Base-by-base conservation (phyloP, 1,140 invertebrate genomes). In the Hermetia illucens region DNA sequence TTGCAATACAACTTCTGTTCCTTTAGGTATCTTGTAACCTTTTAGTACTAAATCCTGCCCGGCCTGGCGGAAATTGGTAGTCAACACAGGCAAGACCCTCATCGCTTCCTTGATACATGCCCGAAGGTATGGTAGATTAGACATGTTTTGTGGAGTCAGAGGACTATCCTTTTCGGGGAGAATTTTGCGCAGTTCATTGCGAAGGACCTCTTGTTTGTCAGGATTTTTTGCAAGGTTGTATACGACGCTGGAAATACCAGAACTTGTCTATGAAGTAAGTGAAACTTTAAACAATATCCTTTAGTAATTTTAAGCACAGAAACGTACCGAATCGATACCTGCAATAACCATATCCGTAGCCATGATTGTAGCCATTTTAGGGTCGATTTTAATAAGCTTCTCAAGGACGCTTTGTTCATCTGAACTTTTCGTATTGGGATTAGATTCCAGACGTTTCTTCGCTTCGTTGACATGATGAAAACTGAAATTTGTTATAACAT, bases 321-420 rank as follows among this genome's bases (percentile, higher is more conserved):
- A n/a, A n/a, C n/a, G n/a, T n/a, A 79, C 76, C 41, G 79, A 84
- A 56, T 85, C 81, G 27, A 83, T 70, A 24, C 80, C 81, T 16
- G 77, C 79, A 24, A 79, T 63, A 22, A 85, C 45, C 68, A 80
- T 75, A 51, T 85, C 81, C 40, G 71, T 62, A 5, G 76, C 71
- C 69, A 85, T 77, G 3, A 71, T 62, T 12, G 64, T 47, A 0
- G 74, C 75, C 5, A 69, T 56, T 49, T 68, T 62, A 41, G 69
- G 62, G 46, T 78, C 68, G 13, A 71, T 69, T 46, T 61, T 65
- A 2, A 74, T 46, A 25, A 77, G 48, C 49, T 71, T 71, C 43
- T 74, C 67, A 17, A 78, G 49, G 33, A 78, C 59, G 48, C 66
- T 70, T 22, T 45, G 36, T 31, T 51, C 49, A 2, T 34, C n/a